These are phyloP conservation scores for Falco rusticolus DNA, from an alignment of 2,797 vertebrate species.

Conservation along the genomic window DNA sequence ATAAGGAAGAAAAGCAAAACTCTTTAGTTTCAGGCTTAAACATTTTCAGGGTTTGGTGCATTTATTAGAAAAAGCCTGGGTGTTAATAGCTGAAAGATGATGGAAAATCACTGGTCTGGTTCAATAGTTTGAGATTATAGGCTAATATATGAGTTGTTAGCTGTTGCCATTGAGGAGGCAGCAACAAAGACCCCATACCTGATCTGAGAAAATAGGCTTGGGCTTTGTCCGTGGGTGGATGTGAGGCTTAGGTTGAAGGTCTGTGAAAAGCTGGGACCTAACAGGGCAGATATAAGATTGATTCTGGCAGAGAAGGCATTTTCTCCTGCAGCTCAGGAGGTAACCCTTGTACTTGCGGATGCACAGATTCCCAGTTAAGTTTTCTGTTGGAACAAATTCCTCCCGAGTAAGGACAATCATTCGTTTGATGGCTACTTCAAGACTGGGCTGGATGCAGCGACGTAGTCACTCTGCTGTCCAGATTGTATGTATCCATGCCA, in stretches of 20 bases:
- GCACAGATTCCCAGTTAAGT: not conserved
- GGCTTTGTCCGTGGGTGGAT: not conserved
- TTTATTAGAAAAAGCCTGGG: not conserved
- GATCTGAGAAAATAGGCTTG: not conserved
- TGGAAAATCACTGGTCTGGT: not conserved
- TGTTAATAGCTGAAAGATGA: not conserved
- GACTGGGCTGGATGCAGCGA: not conserved
- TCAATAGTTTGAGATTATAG: not conserved
- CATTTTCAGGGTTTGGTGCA: accelerated
- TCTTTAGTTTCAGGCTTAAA: not conserved
- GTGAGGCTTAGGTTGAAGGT: not conserved
- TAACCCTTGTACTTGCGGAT: not conserved
- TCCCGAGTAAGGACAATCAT: not conserved
- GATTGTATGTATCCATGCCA: not conserved
- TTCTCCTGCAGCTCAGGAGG: not conserved
- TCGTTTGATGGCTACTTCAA: not conserved
- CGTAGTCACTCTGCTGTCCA: not conserved
- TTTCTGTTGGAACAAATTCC: constrained; percentile 25
- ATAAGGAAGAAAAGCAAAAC: not conserved
- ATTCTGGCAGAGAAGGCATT: not conserved
- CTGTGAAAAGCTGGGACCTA: not conserved
- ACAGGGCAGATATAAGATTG: not conserved
- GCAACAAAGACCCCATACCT: not conserved
- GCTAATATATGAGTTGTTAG: not conserved
- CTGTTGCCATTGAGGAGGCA: not conserved